Percentiles rank a stretch among this genome's conserved stretches.
These are phyloP conservation scores for Coregonus ussuriensis DNA, from an alignment of 2,797 vertebrate species.

Conservation along the genomic window DNA sequence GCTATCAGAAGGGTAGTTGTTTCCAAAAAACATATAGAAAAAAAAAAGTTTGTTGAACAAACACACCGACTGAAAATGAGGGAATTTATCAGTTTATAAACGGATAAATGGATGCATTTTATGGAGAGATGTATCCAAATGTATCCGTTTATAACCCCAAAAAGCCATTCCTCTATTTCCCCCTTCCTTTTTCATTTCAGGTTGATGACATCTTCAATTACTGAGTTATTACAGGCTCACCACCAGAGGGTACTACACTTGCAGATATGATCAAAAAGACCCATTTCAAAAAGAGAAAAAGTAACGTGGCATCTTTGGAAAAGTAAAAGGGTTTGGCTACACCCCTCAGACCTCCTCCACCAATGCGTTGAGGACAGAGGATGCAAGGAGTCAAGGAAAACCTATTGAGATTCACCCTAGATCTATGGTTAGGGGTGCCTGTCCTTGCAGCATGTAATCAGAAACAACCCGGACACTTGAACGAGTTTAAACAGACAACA, in stretches of 20 bases:
- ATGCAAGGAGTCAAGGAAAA: neutral
- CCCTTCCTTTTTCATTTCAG: neutral
- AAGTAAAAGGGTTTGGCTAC: constrained; percentile 12
- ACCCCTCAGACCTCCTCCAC: neutral
- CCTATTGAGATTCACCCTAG: neutral
- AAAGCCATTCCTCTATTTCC: neutral
- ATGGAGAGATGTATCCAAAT: neutral
- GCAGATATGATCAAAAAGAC: constrained; percentile 9
- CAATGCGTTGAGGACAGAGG: neutral
- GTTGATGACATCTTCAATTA: neutral
- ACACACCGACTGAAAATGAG: constrained; percentile 33
- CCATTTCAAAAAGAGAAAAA: constrained; percentile 14
- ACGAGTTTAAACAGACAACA: constrained; percentile 25
- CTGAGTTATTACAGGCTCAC: neutral
- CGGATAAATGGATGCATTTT: neutral
- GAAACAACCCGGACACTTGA: constrained; percentile 9
- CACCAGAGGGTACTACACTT: constrained; percentile 45
- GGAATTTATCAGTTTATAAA: neutral
- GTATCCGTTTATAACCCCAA: neutral
- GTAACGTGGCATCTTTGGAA: constrained; percentile 55
- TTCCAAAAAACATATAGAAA: constrained; percentile 58
- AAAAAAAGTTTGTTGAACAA: constrained; percentile 47
- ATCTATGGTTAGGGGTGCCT: neutral
- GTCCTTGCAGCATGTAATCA: constrained; percentile 3
- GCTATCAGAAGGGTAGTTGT: constrained; percentile 57